phyloP scores from a whole-genome alignment of 2,113 vertebrate species.

The Pseudolaguvia tuberculata region DNA sequence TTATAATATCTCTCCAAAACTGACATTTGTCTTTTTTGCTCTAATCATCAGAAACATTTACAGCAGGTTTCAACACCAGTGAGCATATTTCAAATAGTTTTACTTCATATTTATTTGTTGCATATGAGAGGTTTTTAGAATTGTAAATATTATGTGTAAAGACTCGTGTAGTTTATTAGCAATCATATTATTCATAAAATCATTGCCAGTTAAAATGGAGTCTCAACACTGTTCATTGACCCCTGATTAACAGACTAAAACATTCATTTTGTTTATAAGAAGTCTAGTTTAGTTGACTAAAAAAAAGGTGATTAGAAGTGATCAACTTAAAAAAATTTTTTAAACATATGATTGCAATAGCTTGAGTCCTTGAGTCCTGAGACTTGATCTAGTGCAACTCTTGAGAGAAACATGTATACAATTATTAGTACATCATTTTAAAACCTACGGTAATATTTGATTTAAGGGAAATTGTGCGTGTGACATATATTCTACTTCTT shows the following conservation, averaged over 20 bases:
- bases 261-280: neutral
- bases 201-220: neutral
- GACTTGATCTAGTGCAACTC: constrained; percentile 4
- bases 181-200: neutral
- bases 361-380: constrained; percentile 26
- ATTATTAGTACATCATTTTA: neutral
- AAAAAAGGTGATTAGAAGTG: neutral
- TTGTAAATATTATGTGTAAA: neutral
- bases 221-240: neutral
- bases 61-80: neutral
- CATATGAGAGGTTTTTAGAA: neutral
- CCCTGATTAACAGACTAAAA: neutral
- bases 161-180: neutral
- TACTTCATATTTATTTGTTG: neutral
- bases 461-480: neutral
- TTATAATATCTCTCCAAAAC: neutral
- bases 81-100: neutral
- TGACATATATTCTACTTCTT: neutral
- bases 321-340: neutral
- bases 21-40: constrained; percentile 1
- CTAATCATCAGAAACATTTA: constrained; percentile 11
- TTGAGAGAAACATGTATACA: neutral
- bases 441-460: neutral
- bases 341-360: constrained; percentile 15
- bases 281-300: neutral